Percentiles rank a stretch among this genome's conserved stretches.
Evolutionary conservation across 1,140 invertebrate genomes (phyloP).

Genomic region (Drosophila kanapiae): DNA sequence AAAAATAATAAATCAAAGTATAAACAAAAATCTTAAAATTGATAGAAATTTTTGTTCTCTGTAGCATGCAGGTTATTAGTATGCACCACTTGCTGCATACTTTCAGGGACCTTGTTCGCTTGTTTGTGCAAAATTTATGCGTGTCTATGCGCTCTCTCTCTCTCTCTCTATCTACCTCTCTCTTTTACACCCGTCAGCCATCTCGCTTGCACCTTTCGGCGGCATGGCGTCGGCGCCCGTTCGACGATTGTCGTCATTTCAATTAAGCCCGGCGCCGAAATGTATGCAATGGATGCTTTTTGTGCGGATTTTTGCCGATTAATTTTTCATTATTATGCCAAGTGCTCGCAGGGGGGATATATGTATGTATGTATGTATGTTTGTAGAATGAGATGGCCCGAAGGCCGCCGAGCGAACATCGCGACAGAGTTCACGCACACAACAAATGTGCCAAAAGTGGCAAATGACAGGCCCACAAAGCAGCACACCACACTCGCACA

Average conservation of each 20-base stretch:
- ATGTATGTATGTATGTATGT: too few relatives aligned
- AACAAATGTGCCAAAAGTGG: conserved; percentile 51
- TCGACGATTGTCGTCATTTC: conserved; percentile 59
- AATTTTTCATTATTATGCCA: conserved; percentile 75
- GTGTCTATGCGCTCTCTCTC: conserved; percentile 51
- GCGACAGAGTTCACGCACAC: conserved; percentile 15
- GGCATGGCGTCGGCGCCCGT: conserved; percentile 23
- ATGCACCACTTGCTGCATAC: conserved; percentile 61
- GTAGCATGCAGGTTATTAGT: conserved; percentile 49
- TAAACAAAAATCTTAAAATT: too few relatives aligned
- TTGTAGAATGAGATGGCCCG: not conserved
- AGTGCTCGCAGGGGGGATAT: conserved; percentile 32
- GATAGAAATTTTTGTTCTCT: not conserved
- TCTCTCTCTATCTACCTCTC: not conserved
- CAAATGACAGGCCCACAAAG: conserved; percentile 39
- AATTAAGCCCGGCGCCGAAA: conserved; percentile 72
- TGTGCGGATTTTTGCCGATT: conserved; percentile 60
- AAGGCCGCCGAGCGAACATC: conserved; percentile 10
- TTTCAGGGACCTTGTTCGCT: conserved; percentile 42
- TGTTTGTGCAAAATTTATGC: conserved; percentile 73
- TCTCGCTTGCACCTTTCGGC: conserved; percentile 32
- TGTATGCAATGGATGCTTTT: conserved; percentile 56
- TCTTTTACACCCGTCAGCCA: not conserved
- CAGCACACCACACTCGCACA: not conserved
- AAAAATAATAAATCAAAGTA: not conserved